Conservation (phyloP, 2,113 vertebrate species). For the Monopterus albus region DNA sequence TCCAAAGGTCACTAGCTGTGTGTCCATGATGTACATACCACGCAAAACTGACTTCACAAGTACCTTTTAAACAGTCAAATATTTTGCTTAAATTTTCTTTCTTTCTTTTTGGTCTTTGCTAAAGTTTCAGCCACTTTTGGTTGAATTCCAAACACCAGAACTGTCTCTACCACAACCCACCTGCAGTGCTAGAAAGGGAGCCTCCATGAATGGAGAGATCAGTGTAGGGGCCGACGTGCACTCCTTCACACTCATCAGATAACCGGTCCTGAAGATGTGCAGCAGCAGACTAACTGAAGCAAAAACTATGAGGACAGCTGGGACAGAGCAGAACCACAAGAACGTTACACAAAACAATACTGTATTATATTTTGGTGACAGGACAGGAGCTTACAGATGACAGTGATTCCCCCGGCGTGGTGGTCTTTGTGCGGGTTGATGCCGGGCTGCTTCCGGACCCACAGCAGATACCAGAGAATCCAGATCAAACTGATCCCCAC, state of each 20-base stretch:
- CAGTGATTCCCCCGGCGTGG: constrained; percentile 84
- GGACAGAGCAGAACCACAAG: constrained; percentile 6
- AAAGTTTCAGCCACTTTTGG: too few species aligned
- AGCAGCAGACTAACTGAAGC: constrained; percentile 85
- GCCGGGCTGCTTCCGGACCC: constrained; percentile 72
- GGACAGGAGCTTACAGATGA: constrained; percentile 60
- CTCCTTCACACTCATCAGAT: constrained; percentile 68
- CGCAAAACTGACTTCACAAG: too few species aligned
- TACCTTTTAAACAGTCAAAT: too few species aligned
- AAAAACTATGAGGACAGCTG: constrained; percentile 89
- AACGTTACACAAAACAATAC: too few species aligned
- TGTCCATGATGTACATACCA: too few species aligned
- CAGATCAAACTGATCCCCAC: constrained; percentile 83
- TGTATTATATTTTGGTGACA: too few species aligned
- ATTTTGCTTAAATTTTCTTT: too few species aligned
- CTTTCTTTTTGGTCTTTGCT: too few species aligned
- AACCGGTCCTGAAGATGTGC: constrained; percentile 84
- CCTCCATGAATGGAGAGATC: constrained; percentile 82
- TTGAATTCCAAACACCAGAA: too few species aligned
- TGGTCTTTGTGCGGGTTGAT: constrained; percentile 81
- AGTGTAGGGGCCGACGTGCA: constrained; percentile 80
- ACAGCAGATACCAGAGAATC: constrained; percentile 84
- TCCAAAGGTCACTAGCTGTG: too few species aligned
- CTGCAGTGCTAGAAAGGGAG: constrained; percentile 86
- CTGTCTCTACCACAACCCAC: too few species aligned